Evolutionary conservation across 2,113 vertebrate species (phyloP), one percentile per base, ranked within the genome.

Genomic region (Prolemur simus): DNA sequence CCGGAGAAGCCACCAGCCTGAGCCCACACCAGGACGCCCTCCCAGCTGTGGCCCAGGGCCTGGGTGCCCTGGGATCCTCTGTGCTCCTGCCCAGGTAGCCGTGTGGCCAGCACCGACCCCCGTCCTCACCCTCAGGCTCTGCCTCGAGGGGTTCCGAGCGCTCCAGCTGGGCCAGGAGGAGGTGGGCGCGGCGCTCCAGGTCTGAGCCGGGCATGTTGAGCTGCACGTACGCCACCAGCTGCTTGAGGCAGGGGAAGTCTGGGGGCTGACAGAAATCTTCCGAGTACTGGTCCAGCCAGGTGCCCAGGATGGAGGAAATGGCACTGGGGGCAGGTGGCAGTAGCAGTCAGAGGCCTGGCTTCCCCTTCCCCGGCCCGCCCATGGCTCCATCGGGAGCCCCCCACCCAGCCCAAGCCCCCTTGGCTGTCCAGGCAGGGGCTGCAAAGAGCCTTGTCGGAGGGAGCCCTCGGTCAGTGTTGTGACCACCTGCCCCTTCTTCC

Each of bases 251-350:
- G 97, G 98, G 34, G 1, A 99, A 99, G 94, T 99, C 99, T 0
- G 99, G 99, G 1, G 99, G 99, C 84, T 98, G 99, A 96, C 99
- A 99, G 99, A 99, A 99, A 95, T 99, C 99, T 97, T 99, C 99
- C 0, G 99, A 99, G 97, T 99, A 99, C 98, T 99, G 99, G 98
- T 99, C 99, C 98, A 99, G 97, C 99, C 99, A 99, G 17, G 99
- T 99, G 0, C 99, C 99, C 98, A 99, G 98, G 98, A 99, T 99
- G 97, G 99, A 99, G 0, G 99, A 99, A 92, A 99, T 99, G 78
- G 99, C 99, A 97, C 99, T 99, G 98, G 2, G 77, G 58, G 47
- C 2, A 4, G 34, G 25, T 0, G 0, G 37, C 0, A 2, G 54
- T 12, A 21, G 23, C 73, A 74, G 77, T 97, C 86, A 95, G 58